phyloP scores from a whole-genome alignment of 2,113 vertebrate genomes.

The Melanerpes formicivorus region DNA sequence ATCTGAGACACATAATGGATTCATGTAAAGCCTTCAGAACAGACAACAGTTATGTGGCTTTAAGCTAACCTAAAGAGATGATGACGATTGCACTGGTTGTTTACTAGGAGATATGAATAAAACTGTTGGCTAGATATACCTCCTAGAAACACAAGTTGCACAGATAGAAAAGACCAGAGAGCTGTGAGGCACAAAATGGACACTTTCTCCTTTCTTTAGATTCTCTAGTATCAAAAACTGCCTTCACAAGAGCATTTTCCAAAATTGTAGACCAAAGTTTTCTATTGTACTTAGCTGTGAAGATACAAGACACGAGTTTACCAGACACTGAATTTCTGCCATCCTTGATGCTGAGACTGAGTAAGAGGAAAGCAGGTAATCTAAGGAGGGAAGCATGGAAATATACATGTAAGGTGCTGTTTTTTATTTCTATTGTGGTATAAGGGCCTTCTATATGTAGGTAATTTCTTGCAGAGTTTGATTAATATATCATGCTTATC shows the following conservation, averaged over 20 bases:
- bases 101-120: background rate
- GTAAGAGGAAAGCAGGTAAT: background rate
- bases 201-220: background rate
- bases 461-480: background rate
- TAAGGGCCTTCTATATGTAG: conserved; percentile 7
- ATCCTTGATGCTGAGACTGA: background rate
- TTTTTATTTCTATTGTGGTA: conserved; percentile 6
- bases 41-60: background rate
- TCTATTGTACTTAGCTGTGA: background rate
- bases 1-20: background rate
- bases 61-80: background rate
- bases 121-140: background rate
- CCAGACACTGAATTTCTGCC: background rate
- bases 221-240: background rate
- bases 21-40: background rate
- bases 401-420: conserved; percentile 2
- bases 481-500: background rate
- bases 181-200: background rate
- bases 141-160: background rate
- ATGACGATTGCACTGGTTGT: background rate
- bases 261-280: background rate
- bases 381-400: background rate
- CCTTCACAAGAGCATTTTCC: background rate
- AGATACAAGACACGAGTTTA: background rate
- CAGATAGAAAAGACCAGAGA: background rate